Percentiles rank a stretch among this genome's conserved stretches.
Evolutionary conservation across 2,797 vertebrate species (phyloP).

Genomic region (Sebastes kiyomatsui): DNA sequence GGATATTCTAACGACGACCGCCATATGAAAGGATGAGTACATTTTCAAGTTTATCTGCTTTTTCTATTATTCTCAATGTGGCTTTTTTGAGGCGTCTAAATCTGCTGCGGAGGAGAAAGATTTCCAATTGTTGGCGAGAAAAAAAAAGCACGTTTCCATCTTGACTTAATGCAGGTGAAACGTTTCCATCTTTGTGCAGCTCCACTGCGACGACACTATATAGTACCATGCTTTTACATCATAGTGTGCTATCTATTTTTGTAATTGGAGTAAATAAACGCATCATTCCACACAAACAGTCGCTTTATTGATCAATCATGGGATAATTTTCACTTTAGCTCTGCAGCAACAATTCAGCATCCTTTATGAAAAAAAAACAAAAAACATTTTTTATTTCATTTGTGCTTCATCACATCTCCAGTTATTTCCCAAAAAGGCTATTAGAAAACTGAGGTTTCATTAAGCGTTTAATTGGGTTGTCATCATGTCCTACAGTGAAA

Average conservation of each 20-base stretch:
- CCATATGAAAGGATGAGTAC: slow-evolving; percentile 7
- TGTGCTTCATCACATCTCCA: not conserved
- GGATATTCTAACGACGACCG: slow-evolving; percentile 4
- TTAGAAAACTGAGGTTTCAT: slow-evolving; percentile 59
- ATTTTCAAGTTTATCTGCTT: not conserved
- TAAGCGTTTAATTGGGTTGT: slow-evolving; percentile 67
- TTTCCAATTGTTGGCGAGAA: not conserved
- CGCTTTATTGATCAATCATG: slow-evolving; percentile 21
- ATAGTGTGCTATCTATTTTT: not conserved
- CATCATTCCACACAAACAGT: slow-evolving; percentile 2
- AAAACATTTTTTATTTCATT: slow-evolving; percentile 6
- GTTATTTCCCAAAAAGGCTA: slow-evolving; percentile 40
- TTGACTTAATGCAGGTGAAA: slow-evolving; percentile 19
- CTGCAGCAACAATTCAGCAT: slow-evolving; percentile 9
- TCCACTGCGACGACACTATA: not conserved
- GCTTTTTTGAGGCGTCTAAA: not conserved
- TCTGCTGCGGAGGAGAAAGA: not conserved
- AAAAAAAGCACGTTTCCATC: not conserved
- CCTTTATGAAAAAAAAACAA: not conserved
- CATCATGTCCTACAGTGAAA: slow-evolving; percentile 59
- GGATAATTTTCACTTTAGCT: not conserved
- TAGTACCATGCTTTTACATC: not conserved
- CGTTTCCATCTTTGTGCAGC: not conserved
- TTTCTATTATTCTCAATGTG: not conserved
- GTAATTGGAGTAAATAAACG: slow-evolving; percentile 14